Base-by-base conservation (phyloP, 2,888 invertebrate genomes). In the Tetragnatha montana region DNA sequence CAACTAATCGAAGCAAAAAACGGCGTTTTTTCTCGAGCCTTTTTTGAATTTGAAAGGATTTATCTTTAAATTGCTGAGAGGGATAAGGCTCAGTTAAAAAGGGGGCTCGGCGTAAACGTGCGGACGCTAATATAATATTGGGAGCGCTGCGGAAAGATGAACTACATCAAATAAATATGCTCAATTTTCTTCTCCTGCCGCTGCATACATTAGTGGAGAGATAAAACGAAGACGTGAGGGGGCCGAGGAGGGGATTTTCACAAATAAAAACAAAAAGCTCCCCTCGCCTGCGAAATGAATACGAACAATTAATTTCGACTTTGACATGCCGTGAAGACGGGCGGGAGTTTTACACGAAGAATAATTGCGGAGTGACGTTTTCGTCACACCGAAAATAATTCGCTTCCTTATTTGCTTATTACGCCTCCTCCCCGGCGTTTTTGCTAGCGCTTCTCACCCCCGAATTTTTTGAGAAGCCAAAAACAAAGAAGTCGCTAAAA, bases 151-250 rank as follows among this genome's bases (percentile, higher is more conserved):
- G 60, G 35, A 71, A 69, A 86, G 89, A 83, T 87, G 87, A 90
- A 87, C 90, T 83, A 90, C 90, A 87, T 90, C 80, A 84, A 87
- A 90, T 90, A 87, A 87, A 89, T 86, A 89, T 89, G 89, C 89
- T 85, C 87, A 87, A 90, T 83, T 83, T 84, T 87, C 79, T 51
- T 82, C 69, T 82, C 51, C 75, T n/a, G 81, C 80, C 87, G 81
- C 74, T 84, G 90, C 83, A 90, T 90, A 90, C 90, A 90, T 90
- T 90, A 90, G 84, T 76, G 68, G 22, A 81, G 60, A 89, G 85
- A 86, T 82, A 89, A 89, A 89, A 86, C 22, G 81, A 73, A 86
- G 80, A 81, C 73, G 69, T 81, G 85, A 74, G 74, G 60, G 78
- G 79, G n/a, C n/a, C n/a, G n/a, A 50, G 71, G 35, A 19, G 76